Conservation (phyloP, 2,797 vertebrate species). For the Betta splendens region DNA sequence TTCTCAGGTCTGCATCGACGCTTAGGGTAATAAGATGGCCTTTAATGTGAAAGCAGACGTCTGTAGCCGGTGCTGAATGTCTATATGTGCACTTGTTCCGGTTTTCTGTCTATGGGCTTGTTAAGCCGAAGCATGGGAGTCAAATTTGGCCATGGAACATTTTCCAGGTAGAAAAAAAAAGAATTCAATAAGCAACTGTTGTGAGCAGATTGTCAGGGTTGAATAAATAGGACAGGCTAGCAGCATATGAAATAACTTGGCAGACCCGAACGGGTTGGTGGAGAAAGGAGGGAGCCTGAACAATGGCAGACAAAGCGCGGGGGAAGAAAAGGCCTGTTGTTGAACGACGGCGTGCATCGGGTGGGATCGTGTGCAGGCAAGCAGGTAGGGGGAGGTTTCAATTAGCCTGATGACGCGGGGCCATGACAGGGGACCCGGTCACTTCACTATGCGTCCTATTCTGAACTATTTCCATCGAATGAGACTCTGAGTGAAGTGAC, state of each 20-base stretch:
- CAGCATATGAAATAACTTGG: constrained; percentile 67
- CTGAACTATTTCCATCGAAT: no score
- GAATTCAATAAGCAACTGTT: constrained; percentile 65
- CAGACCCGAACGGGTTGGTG: constrained; percentile 47
- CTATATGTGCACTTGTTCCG: constrained; percentile 30
- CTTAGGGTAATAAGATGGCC: constrained; percentile 55
- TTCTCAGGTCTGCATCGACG: constrained; percentile 62
- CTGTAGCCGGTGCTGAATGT: constrained; percentile 44
- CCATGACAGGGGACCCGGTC: constrained; percentile 7
- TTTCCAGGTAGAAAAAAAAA: constrained; percentile 62
- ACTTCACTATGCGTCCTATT: no score
- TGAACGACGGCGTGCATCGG: constrained; percentile 41
- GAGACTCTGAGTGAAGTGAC: no score
- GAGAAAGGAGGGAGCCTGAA: constrained; percentile 51
- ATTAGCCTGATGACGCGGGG: constrained; percentile 23
- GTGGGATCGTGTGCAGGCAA: constrained; percentile 21
- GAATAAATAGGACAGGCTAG: constrained; percentile 64
- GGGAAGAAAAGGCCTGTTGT: constrained; percentile 54
- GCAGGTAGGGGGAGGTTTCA: constrained; percentile 24
- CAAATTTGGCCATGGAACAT: constrained; percentile 32
- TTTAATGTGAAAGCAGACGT: constrained; percentile 60
- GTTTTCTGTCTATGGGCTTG: constrained; percentile 20
- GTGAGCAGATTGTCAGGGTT: constrained; percentile 69
- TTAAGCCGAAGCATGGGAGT: constrained; percentile 49
- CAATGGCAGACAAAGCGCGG: constrained; percentile 54